A percentile compares a stretch with the other conserved stretches of the same genome.
Evolutionary conservation across 2,113 vertebrate genomes (phyloP).

Genomic region (Sylvia atricapilla): DNA sequence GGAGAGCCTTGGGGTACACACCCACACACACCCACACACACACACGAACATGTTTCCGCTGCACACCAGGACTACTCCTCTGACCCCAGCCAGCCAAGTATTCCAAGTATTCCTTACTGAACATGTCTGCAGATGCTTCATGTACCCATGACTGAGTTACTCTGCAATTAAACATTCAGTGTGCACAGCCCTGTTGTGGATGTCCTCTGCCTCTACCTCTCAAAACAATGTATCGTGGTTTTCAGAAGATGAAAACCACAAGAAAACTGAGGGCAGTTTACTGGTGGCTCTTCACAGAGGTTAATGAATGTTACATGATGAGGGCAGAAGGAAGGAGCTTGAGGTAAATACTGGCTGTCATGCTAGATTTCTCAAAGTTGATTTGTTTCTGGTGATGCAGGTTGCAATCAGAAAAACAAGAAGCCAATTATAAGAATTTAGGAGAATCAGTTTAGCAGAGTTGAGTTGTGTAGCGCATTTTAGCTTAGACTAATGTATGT

Average conservation of each 20-base stretch:
- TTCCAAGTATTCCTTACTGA: not conserved
- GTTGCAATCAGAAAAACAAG: not conserved
- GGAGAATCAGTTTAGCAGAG: not conserved
- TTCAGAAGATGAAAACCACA: not conserved
- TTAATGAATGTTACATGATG: not conserved
- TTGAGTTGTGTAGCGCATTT: not conserved
- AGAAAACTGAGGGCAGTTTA: not conserved
- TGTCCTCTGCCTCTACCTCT: not conserved
- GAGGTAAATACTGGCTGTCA: not conserved
- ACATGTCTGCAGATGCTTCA: not conserved
- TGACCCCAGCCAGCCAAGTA: not conserved
- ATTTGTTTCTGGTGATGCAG: not conserved
- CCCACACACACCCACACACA: rapidly evolving
- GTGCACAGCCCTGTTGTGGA: not conserved
- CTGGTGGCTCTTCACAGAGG: not conserved
- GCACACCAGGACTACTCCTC: not conserved
- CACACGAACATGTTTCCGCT: not conserved
- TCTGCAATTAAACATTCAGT: not conserved
- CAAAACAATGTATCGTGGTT: not conserved
- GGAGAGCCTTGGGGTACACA: not conserved
- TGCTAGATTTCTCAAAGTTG: not conserved
- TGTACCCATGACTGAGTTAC: not conserved
- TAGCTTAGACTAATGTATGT: not conserved
- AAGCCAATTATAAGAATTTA: not conserved
- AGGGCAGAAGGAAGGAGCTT: not conserved